Evolutionary conservation across 35 echinoderm and acorn worm genomes (phyloP), one percentile per base, ranked within the genome.

Genomic region (Eucidaris tribuloides): DNA sequence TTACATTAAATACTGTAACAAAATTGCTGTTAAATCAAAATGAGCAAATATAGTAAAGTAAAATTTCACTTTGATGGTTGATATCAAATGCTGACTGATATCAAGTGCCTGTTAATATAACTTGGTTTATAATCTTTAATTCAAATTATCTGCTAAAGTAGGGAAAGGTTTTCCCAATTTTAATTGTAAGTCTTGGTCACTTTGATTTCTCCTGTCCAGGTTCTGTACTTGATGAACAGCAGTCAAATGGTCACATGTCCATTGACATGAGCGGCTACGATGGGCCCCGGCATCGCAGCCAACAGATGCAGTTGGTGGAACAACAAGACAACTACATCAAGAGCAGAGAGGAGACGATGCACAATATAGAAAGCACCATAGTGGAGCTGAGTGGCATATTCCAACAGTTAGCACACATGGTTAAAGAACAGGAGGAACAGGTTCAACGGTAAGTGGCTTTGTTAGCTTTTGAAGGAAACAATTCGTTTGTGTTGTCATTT

Each of bases 361-460:
- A 93, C 55, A 93, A 84, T 76, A 99, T 99, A 30, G 96, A 99
- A 61, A 89, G 86, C 43, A 99, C 96, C 41, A 99, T 99, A 4
- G 96, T 99, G 57, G 96, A 99, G 68, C 79, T 99, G 7, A 90
- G 96, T 45, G 83, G 96, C 29, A 99, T 99, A 81, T 99, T 98
- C 80, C 96, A 99, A 48, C 96, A 99, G 59, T 77, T 99, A 15
- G 96, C 96, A 11, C 96, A 99, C 43, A 99, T 99, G 96, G 91
- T 99, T 30, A 93, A 99, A 49, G 90, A 99, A 84, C 96, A 99
- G 58, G 96, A 99, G 62, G 96, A 99, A 90, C 91, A 93, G 58
- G 96, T 99, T 34, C 96, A 99, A 93, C 89, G 96, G 96, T 99
- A 18, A 80, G 88, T 60, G 39, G 4, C 27, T 41, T 6, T 58